phyloP scores from a whole-genome alignment of 1,140 invertebrate genomes.

The Drosophila saltans region DNA sequence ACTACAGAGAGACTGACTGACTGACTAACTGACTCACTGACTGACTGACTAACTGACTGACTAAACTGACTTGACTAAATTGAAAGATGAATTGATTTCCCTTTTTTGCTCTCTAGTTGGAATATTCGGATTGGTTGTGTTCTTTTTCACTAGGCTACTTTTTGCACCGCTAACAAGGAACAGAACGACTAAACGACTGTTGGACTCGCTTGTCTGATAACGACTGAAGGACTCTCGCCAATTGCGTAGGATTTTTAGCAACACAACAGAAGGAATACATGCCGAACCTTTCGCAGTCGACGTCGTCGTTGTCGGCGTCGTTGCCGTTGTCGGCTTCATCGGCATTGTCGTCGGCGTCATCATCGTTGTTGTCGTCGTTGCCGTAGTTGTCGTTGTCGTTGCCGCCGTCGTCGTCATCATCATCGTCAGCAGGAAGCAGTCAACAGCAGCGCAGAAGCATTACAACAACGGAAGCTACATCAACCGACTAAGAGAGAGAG shows the following conservation, averaged over 20 bases:
- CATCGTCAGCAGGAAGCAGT: conserved; percentile 32
- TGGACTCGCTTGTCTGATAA: conserved; percentile 83
- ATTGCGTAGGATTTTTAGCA: conserved; percentile 81
- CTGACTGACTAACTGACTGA: conserved; percentile 5
- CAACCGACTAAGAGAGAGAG: conserved; percentile 39
- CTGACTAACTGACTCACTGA: not conserved
- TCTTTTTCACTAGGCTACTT: conserved; percentile 81
- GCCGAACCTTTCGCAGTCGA: conserved; percentile 25
- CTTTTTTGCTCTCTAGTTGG: conserved; percentile 32
- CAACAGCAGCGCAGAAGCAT: conserved; percentile 68
- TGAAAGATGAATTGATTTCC: conserved; percentile 50
- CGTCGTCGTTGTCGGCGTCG: conserved; percentile 39
- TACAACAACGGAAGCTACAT: conserved; percentile 72
- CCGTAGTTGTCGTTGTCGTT: conserved; percentile 24
- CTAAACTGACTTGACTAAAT: conserved; percentile 5
- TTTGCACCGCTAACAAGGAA: conserved; percentile 76
- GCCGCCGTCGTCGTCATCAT: conserved; percentile 33
- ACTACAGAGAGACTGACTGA: conserved; percentile 1
- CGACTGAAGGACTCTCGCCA: conserved; percentile 82
- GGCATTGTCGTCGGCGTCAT: conserved; percentile 27
- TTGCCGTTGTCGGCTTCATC: conserved; percentile 20
- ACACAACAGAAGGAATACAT: conserved; percentile 55
- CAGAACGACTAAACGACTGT: conserved; percentile 81
- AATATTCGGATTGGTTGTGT: conserved; percentile 33
- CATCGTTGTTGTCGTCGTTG: conserved; percentile 4